Conservation (phyloP, 2,888 invertebrate genomes). For the Campopleginae sp. region DNA sequence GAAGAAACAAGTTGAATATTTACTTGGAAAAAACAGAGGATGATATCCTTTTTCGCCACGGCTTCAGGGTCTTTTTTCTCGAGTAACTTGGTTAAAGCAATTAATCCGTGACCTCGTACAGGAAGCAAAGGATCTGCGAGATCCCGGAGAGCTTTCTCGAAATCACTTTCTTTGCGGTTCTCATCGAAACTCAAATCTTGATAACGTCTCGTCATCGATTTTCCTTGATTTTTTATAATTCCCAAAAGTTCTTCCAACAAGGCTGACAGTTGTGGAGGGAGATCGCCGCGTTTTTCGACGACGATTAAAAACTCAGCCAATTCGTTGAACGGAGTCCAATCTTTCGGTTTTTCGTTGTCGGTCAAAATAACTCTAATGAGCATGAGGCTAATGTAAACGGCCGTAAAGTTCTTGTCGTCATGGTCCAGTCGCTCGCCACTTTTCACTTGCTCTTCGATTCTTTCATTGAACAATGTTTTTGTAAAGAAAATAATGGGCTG, state of each 20-base stretch:
- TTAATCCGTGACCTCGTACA: conserved; percentile 92
- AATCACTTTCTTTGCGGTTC: conserved; percentile 82
- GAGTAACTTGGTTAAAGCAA: conserved; percentile 90
- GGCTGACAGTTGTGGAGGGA: conserved; percentile 71
- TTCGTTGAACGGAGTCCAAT: conserved; percentile 79
- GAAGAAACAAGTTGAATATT: conserved; percentile 61
- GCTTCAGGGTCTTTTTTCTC: conserved; percentile 88
- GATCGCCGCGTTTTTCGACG: conserved; percentile 37
- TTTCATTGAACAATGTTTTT: conserved; percentile 78
- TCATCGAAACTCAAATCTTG: conserved; percentile 75
- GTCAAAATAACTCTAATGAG: conserved; percentile 81
- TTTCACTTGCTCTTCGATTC: not conserved
- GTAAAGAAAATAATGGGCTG: conserved; percentile 80
- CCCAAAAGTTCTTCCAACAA: conserved; percentile 79
- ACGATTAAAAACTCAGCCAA: conserved; percentile 78
- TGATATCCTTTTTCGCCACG: conserved; percentile 87
- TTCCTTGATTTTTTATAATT: conserved; percentile 79
- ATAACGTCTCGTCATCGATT: conserved; percentile 69
- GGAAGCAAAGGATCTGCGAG: conserved; percentile 90
- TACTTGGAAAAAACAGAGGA: conserved; percentile 91
- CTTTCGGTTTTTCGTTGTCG: conserved; percentile 70
- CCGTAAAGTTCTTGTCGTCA: conserved; percentile 70
- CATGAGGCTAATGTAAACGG: conserved; percentile 82
- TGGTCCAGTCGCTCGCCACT: conserved; percentile 4
- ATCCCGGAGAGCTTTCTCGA: conserved; percentile 88